phyloP scores from a whole-genome alignment of 2,113 vertebrate species.

The Chaenocephalus aceratus region DNA sequence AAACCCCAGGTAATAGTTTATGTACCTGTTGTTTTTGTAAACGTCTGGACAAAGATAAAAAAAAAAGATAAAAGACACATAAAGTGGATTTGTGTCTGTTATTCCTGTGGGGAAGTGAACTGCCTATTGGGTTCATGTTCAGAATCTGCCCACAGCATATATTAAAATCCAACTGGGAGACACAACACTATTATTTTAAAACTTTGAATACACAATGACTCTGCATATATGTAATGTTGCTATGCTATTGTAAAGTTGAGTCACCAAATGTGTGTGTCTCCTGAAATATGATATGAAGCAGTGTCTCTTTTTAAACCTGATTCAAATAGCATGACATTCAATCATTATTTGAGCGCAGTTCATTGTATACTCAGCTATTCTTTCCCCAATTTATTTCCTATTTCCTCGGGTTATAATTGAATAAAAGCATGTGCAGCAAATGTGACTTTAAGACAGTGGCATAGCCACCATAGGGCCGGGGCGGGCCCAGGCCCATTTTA shows the following conservation, averaged over 20 bases:
- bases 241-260: slow-evolving; percentile 5
- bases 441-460: slow-evolving; percentile 1
- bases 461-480: too few relatives aligned
- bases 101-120: slow-evolving; percentile 10
- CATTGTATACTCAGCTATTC: background rate
- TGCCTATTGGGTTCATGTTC: background rate
- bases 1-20: slow-evolving; percentile 42
- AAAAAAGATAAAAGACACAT: slow-evolving; percentile 22
- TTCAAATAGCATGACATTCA: slow-evolving; percentile 14
- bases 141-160: slow-evolving; percentile 18
- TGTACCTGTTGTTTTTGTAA: slow-evolving; percentile 53
- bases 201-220: background rate
- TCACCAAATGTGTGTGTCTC: background rate
- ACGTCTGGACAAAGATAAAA: slow-evolving; percentile 44
- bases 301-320: background rate
- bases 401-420: slow-evolving; percentile 26
- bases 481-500: too few relatives aligned
- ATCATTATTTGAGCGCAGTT: slow-evolving; percentile 25
- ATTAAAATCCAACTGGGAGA: background rate
- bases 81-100: slow-evolving; percentile 11
- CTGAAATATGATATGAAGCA: slow-evolving; percentile 12
- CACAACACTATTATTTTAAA: slow-evolving; percentile 6
- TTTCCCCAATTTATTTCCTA: background rate
- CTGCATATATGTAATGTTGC: background rate
- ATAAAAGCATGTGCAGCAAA: slow-evolving; percentile 27